Evolutionary conservation across 2,888 invertebrate genomes (phyloP), one percentile per base, ranked within the genome.

Genomic region (Euzetes globulus): DNA sequence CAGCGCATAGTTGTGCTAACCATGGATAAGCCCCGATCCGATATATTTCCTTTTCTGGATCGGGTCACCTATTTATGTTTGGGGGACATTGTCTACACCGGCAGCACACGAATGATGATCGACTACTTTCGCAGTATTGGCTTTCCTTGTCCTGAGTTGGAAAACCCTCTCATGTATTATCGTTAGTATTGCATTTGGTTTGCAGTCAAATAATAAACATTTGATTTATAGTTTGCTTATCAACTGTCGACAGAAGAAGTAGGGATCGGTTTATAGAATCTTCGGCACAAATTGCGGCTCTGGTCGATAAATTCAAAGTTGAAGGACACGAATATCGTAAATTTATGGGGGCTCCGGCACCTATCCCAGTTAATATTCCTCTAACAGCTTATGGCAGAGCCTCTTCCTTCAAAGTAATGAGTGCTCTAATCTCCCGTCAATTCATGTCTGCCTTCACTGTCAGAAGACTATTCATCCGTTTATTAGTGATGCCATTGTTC

Each of bases 131-230:
- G 92, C 74, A 90, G 90, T 77, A 93, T 97, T 78, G 97, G 97
- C 1, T 96, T 95, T 82, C 95, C 96, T 0, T 98, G 97, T 83
- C 97, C 97, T 0, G 92, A 94, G 81, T 85, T 95, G 71, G 97
- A 97, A 82, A 98, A 98, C 83, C 97, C 97, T 0, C 86, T 97
- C n/a, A 96, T 96, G 91, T 97, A 95, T 83, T 98, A 96, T 82
- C 85, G 94, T 94, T 84, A 88, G 91, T 87, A 45, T 50, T 25
- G 2, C 4, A 68, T 3, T 29, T 37, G 2, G 27, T 1, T 72
- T 65, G 3, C 4, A 65, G 9, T 11, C 2, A 65, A 65, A 22
- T 41, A 65, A 22, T 6, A n/a, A 22, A 65, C 1, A 5, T 25
- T 55, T 74, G 27, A 9, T 41, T 41, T 9, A 41, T 81, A 90